Evolutionary conservation across 2,113 vertebrate species (phyloP), one percentile per base, ranked within the genome.

Genomic region (Rhinopomastus cyanomelas): DNA sequence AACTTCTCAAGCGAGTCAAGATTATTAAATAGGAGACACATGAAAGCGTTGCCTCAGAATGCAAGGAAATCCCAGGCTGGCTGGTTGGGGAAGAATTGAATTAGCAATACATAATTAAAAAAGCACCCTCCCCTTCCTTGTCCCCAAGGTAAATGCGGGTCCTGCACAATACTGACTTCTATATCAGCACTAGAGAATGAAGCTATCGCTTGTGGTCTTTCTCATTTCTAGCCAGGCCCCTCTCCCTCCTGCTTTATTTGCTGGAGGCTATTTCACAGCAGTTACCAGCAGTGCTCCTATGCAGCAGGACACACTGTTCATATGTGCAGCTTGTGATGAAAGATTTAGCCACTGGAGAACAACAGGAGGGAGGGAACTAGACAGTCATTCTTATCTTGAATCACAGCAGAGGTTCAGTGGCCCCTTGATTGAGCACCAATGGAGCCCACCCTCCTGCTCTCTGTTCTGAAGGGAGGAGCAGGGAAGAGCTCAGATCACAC

Each of bases 31-130:
- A 91, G 69, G 72, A 87, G 89, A 64, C 16, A 80, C 76, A 94
- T 92, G 65, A 94, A 94, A 92, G 87, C 57, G 71, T 21, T 77
- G 68, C 87, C 61, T 90, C 82, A 91, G 79, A 96, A 94, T 44
- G 72, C 73, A 82, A 69, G 85, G 87, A 92, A 91, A 92, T 82
- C 87, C 72, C 91, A 82, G 76, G 79, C 75, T 89, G 87, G 52
- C 59, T 73, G 72, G 72, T 79, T 85, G 76, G 76, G 44, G 88
- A 81, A 88, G 79, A 92, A 92, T 91, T 60, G 79, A 92, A 92
- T 91, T 60, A 93, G 68, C 85, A 88, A 85, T 44, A 74, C 10
- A 8, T 82, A 87, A 92, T 93, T 92, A 21, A 72, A 89, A 89
- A 82, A 37, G 46, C 57, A 71, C 32, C 85, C 73, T 92, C 62